Base-by-base conservation (phyloP, 2,113 vertebrate genomes). In the Jacana jacana region DNA sequence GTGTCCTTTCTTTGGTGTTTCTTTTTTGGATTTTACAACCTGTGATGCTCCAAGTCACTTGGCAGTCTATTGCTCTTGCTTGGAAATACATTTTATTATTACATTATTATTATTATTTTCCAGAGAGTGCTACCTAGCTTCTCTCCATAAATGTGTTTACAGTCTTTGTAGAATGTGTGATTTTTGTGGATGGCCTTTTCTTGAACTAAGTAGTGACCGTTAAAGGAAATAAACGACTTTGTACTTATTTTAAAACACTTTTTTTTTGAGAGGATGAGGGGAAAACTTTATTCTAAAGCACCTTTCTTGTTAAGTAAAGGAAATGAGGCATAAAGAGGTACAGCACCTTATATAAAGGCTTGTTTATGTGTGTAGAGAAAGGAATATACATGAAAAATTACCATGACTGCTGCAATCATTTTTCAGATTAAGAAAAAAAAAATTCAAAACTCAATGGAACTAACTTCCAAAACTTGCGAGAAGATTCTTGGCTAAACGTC, bases 261-360 rank as follows among this genome's bases (percentile, higher is more conserved):
- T 28, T 88, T 88, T 81, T 64, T 64, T 49, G 60, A 81, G 44
- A 81, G 22, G 24, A 57, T 52, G n/a, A 78, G 51, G 27, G 37
- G 40, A 63, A 82, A 90, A 42, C 25, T 70, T 81, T 70, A 54
- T 79, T 65, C 19, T 46, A 76, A 72, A 95, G n/a, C 17, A 81
- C 46, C 12, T 63, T 91, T 60, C 40, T 79, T 24, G 27, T 91
- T 57, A 97, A 96, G 92, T 86, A 79, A 91, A 91, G 13, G n/a
- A 96, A 97, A 92, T 94, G 90, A 97, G 31, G 82, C 31, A 14
- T 96, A 60, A 91, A 97, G 78, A 33, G 86, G 90, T 89, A 91
- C 37, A 96, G 42, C 39, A 87, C 31, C 71, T 88, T 71, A 25
- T 39, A 66, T 60, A 92, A 96, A 81, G 13, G 40, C 64, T 94